phyloP scores from a whole-genome alignment of 64 coral and sea anemone species.

The Dendrophyllia cribrosa region DNA sequence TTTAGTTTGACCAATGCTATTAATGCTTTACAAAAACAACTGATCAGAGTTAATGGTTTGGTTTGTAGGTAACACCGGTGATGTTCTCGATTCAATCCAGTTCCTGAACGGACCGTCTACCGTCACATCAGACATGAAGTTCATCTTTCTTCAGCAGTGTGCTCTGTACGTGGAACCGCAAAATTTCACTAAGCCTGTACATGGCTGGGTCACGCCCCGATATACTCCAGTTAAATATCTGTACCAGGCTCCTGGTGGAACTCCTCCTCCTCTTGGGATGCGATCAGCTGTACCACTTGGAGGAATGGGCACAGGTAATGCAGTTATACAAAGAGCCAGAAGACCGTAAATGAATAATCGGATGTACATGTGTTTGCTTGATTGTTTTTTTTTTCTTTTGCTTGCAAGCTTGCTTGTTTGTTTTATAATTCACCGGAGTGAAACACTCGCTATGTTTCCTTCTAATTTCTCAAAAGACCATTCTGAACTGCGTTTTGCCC shows the following conservation, averaged over 20 bases:
- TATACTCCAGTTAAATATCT: slow-evolving; percentile 77
- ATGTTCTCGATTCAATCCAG: slow-evolving; percentile 65
- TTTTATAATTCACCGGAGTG: too few relatives aligned
- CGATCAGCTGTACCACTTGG: slow-evolving; percentile 93
- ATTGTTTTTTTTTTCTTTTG: too few relatives aligned
- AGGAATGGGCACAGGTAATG: slow-evolving; percentile 89
- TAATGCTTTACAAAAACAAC: too few relatives aligned
- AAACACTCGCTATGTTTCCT: too few relatives aligned
- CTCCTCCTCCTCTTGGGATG: slow-evolving; percentile 82
- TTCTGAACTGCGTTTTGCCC: too few relatives aligned
- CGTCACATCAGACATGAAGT: slow-evolving; percentile 69
- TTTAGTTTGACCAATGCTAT: too few relatives aligned
- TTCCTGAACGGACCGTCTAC: slow-evolving; percentile 84
- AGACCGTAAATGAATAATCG: too few relatives aligned
- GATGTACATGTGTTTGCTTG: too few relatives aligned
- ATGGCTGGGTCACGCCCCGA: slow-evolving; percentile 69
- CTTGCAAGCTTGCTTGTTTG: too few relatives aligned
- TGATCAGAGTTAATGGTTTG: too few relatives aligned
- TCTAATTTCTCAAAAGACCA: too few relatives aligned
- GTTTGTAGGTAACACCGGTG: slow-evolving; percentile 66
- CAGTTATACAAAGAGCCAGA: too few relatives aligned
- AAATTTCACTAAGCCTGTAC: slow-evolving; percentile 61
- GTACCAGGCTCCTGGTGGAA: slow-evolving; percentile 66
- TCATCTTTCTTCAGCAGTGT: slow-evolving; percentile 75
- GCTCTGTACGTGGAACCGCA: slow-evolving; percentile 80